Conservation (phyloP, 2,113 vertebrate species). For the Pangasianodon gigas region DNA sequence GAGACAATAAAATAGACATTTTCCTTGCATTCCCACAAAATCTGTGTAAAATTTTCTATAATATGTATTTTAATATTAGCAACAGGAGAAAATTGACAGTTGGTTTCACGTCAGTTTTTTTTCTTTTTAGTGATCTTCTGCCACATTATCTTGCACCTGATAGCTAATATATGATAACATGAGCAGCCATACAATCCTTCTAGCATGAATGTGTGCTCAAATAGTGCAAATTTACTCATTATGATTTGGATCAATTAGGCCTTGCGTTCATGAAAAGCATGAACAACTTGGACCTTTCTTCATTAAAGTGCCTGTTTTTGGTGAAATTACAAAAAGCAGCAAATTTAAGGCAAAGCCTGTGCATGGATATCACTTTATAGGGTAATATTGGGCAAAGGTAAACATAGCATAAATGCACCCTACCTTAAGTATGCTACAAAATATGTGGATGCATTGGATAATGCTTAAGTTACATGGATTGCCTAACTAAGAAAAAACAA, state of each 20-base stretch:
- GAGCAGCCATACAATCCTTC: background rate
- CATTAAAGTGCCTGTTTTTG: conserved; percentile 26
- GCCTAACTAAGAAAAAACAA: background rate
- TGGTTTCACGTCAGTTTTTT: background rate
- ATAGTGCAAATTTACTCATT: conserved; percentile 34
- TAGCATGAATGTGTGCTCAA: background rate
- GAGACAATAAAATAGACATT: background rate
- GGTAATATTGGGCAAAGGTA: background rate
- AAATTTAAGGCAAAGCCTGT: conserved; percentile 40
- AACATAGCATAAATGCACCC: background rate
- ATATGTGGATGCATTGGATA: conserved; percentile 12
- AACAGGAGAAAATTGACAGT: background rate
- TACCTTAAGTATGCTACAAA: conserved; percentile 22
- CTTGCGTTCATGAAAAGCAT: background rate
- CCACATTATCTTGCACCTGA: background rate
- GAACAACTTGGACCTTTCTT: background rate
- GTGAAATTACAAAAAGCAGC: conserved; percentile 30
- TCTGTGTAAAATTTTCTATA: background rate
- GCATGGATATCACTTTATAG: background rate
- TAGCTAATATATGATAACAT: background rate
- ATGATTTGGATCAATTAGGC: conserved; percentile 17
- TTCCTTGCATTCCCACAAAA: background rate
- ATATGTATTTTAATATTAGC: conserved; percentile 9
- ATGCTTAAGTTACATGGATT: conserved; percentile 17
- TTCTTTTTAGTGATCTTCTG: background rate